Percentiles rank a stretch among this genome's conserved stretches.
phyloP scores from a whole-genome alignment of 2,888 invertebrate genomes.

The Coleophora flavipennella region DNA sequence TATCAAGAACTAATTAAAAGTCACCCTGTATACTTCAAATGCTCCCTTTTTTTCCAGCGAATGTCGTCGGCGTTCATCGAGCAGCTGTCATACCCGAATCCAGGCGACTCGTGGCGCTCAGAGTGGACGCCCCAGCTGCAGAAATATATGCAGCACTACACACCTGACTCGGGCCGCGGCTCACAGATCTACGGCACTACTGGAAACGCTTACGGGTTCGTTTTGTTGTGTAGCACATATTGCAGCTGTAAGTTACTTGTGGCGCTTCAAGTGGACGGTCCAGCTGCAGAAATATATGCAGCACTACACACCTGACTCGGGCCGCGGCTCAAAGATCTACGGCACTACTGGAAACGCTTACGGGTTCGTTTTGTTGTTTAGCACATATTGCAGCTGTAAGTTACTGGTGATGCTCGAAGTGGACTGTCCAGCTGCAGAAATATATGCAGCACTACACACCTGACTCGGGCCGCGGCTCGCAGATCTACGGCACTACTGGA shows the following conservation, averaged over 20 bases:
- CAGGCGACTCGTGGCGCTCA: conserved; percentile 68
- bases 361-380: conserved; percentile 31
- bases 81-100: conserved; percentile 62
- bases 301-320: conserved; percentile 67
- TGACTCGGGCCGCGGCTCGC: conserved; percentile 65
- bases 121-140: conserved; percentile 69
- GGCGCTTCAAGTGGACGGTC: conserved; percentile 66
- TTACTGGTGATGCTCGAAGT: conserved; percentile 45
- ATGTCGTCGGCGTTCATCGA: conserved; percentile 68
- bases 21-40: background rate
- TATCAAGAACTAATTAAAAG: too few relatives aligned
- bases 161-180: conserved; percentile 65
- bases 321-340: conserved; percentile 63
- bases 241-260: background rate
- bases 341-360: conserved; percentile 57
- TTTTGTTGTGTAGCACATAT: background rate
- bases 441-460: conserved; percentile 69
- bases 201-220: conserved; percentile 58
- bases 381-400: background rate
- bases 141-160: conserved; percentile 68
- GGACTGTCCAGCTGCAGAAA: conserved; percentile 67
- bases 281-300: conserved; percentile 68
- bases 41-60: conserved; percentile 33
- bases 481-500: conserved; percentile 55
- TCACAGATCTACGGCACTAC: conserved; percentile 61